A percentile compares a stretch with the other conserved stretches of the same genome.
Evolutionary conservation across 2,888 invertebrate species (phyloP).

Genomic region (Cheilosia vernalis): DNA sequence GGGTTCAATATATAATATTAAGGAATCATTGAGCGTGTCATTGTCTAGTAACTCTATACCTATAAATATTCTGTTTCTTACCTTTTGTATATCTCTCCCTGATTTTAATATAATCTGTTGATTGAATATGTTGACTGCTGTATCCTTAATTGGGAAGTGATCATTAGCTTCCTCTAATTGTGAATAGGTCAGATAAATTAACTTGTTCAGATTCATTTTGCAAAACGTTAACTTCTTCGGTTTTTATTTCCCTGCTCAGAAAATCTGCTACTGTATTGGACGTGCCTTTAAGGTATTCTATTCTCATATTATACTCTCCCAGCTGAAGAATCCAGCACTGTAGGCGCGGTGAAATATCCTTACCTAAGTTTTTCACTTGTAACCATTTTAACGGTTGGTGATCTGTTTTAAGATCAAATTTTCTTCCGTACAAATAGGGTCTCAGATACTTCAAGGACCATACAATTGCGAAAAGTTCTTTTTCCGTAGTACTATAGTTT

Average conservation of each 20-base stretch:
- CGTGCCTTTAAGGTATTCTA: too few species aligned
- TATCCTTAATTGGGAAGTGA: too few species aligned
- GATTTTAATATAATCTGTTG: not conserved
- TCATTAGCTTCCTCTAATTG: too few species aligned
- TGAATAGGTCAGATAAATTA: conserved; percentile 4
- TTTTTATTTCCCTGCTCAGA: too few species aligned
- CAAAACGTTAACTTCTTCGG: too few species aligned
- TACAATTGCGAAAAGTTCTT: conserved; percentile 9
- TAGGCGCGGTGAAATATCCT: too few species aligned
- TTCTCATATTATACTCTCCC: too few species aligned
- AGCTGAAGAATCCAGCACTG: too few species aligned
- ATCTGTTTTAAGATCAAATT: conserved; percentile 24
- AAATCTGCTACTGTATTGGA: too few species aligned
- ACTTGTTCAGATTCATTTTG: conserved; percentile 10
- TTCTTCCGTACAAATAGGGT: conserved; percentile 19
- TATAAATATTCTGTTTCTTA: conserved; percentile 4
- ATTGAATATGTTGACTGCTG: not conserved
- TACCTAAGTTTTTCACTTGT: too few species aligned
- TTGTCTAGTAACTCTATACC: conserved; percentile 15
- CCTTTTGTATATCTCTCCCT: not conserved
- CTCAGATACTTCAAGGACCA: conserved; percentile 17
- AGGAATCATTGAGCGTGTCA: not conserved
- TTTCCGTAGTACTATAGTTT: conserved; percentile 9
- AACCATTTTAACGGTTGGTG: conserved; percentile 18
- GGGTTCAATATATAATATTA: not conserved